phyloP scores from a whole-genome alignment of 2,113 vertebrate species.

The Eudorcas thomsonii region DNA sequence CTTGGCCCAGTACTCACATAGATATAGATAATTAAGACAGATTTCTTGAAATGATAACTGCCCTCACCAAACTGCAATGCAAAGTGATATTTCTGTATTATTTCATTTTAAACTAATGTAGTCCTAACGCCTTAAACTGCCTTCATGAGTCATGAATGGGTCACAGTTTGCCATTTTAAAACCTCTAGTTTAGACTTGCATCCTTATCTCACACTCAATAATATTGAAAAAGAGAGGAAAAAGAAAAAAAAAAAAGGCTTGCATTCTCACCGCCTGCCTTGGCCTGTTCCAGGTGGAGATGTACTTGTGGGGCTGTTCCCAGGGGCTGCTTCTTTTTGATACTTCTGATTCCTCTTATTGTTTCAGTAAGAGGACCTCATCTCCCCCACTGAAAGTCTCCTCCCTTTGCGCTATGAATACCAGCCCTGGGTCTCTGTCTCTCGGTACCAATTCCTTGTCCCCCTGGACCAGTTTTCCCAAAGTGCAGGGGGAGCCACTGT shows the following conservation, averaged over 20 bases:
- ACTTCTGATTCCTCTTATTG: background rate
- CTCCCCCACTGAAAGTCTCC: background rate
- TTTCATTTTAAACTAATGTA: background rate
- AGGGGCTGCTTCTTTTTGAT: background rate
- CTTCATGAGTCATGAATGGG: background rate
- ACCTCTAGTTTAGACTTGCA: background rate
- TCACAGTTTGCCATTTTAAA: background rate
- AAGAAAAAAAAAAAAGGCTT: too few species aligned
- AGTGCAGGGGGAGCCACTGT: background rate
- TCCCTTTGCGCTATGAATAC: too few species aligned
- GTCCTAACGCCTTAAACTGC: background rate
- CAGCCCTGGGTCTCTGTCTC: background rate
- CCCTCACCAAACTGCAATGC: background rate
- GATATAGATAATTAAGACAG: background rate
- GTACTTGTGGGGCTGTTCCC: background rate
- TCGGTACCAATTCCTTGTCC: fast-evolving
- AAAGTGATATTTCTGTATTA: background rate
- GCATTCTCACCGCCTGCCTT: background rate
- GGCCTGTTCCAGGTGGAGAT: background rate
- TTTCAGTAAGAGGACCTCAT: background rate
- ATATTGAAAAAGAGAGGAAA: background rate
- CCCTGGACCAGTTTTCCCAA: background rate
- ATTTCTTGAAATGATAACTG: background rate
- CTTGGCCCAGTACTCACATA: background rate
- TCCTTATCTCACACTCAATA: background rate